Base-by-base conservation (phyloP, 30 jellyfish, hydroid and myxozoan genomes). In the Catostylus mosaicus region DNA sequence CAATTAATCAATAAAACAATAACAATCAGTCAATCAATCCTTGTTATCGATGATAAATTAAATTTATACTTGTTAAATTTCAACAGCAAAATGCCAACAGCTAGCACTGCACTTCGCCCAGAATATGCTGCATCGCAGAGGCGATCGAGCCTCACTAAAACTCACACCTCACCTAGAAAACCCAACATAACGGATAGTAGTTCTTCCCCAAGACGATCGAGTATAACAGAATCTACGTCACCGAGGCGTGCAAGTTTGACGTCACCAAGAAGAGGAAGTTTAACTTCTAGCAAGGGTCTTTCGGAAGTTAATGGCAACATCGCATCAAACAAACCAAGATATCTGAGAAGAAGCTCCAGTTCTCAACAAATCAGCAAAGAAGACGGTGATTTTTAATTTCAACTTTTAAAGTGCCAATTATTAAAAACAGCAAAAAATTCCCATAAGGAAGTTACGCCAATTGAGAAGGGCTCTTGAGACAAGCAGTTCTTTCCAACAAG, bases 281-380 rank as follows among this genome's bases (percentile, higher is more conserved):
- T 36, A 37, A 61, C 54, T 16, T 18, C 47, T n/a, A 70, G 46
- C 23, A 70, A 54, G 32, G 78, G 48, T 24, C 57, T 57, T 29
- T 22, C 56, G 16, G 35, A 56, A 46, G 62, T 33, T 11, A 50
- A 68, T 70, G 79, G 86, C 30, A 82, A 82, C 36, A 56, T 29
- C 16, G 20, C 77, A 23, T 77, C 56, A 51, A 79, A 24, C 32
- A 40, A 19, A 18, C 80, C 83, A 56, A 52, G 50, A 23, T 24
- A 35, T 35, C 51, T 82, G 63, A 23, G 92, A 40, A 82, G 92
- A 57, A 82, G 73, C 74, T 82, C 92, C 0, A 82, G 86, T 34
- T 43, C 64, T 12, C 84, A 51, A 64, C 85, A 68, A 9, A 45
- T 70, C 23, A 37, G 33, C 57, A 82, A 56, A 59, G 86, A 61